Evolutionary conservation across 2,113 vertebrate genomes (phyloP).

Genomic region (Monopterus albus): DNA sequence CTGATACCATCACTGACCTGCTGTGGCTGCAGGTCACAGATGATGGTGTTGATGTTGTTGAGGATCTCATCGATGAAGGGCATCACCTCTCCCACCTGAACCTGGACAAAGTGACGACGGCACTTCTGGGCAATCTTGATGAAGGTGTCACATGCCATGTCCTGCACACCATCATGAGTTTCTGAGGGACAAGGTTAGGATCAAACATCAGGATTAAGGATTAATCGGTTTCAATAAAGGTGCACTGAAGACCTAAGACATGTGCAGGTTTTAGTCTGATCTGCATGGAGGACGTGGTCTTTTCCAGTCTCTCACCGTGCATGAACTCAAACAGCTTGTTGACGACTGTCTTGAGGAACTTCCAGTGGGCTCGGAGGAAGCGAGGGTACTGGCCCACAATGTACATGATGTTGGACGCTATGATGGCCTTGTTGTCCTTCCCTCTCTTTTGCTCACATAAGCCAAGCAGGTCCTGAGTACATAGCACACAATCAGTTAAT

Average conservation of each 20-base stretch:
- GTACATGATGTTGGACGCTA: constrained; percentile 98
- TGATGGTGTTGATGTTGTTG: constrained; percentile 98
- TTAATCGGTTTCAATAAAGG: too few relatives aligned
- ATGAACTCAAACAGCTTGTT: constrained; percentile 98
- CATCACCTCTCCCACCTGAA: constrained; percentile 98
- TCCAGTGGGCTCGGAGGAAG: constrained; percentile 96
- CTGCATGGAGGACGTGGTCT: background rate
- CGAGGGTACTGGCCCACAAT: constrained; percentile 97
- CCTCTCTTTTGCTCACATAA: constrained; percentile 96
- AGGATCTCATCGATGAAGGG: constrained; percentile 97
- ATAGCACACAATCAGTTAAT: background rate
- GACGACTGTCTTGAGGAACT: constrained; percentile 96
- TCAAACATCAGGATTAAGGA: too few relatives aligned
- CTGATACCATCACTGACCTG: too few relatives aligned
- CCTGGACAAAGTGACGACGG: constrained; percentile 94
- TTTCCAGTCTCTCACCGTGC: constrained; percentile 86
- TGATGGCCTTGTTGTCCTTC: constrained; percentile 98
- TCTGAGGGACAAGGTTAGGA: constrained; percentile 75
- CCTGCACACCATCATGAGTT: constrained; percentile 96
- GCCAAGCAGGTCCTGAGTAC: constrained; percentile 90
- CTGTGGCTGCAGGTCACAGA: constrained; percentile 97
- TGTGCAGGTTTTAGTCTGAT: too few relatives aligned
- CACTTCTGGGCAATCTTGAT: constrained; percentile 98
- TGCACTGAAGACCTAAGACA: too few relatives aligned
- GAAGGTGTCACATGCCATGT: constrained; percentile 98